These are phyloP conservation scores for Drosophila navojoa DNA, from an alignment of 1,140 invertebrate genomes.

Conservation along the genomic window DNA sequence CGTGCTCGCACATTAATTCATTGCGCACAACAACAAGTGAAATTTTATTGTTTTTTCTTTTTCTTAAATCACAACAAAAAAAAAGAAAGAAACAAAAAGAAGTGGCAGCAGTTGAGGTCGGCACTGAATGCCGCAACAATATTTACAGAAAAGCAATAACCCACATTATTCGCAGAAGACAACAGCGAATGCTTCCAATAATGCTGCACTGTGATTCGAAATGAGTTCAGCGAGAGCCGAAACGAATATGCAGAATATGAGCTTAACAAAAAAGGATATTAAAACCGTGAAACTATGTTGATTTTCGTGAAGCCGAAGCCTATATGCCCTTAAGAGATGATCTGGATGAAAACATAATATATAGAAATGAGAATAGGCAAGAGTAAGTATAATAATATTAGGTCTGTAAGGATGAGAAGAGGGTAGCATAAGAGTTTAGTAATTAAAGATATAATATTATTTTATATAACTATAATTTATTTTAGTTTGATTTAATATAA, in stretches of 20 bases:
- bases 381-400: no score
- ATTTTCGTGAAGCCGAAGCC: neutral
- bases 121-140: conserved; percentile 10
- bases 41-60: neutral
- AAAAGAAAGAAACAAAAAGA: no score
- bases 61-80: conserved; percentile 23
- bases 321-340: neutral
- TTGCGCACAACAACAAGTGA: neutral
- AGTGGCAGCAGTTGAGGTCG: neutral
- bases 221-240: conserved; percentile 35
- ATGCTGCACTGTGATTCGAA: conserved; percentile 46
- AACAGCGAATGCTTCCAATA: conserved; percentile 41
- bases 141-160: conserved; percentile 58
- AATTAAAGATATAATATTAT: no score
- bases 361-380: no score
- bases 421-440: no score
- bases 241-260: neutral
- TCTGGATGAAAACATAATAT: no score
- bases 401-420: no score
- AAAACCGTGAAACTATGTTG: neutral
- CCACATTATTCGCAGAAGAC: conserved; percentile 35
- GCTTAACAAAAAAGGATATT: conserved; percentile 18
- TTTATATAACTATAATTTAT: no score
- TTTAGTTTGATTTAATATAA: no score
- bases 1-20: conserved; percentile 24